phyloP scores from a whole-genome alignment of 2,113 vertebrate genomes.

The Chaetura pelagica region DNA sequence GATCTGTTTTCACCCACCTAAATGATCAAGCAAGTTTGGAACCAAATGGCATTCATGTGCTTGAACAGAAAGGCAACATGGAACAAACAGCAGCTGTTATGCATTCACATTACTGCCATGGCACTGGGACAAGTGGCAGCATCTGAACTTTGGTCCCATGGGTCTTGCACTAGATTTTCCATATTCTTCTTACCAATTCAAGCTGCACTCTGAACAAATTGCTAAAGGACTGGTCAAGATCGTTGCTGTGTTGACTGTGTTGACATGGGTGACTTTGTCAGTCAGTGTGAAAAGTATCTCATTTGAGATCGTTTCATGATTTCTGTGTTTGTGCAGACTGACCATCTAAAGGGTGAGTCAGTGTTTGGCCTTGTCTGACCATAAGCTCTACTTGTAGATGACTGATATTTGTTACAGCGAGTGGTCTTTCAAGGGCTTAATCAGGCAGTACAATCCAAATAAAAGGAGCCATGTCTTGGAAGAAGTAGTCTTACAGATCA shows the following conservation, averaged over 20 bases:
- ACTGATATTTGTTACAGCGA: not conserved
- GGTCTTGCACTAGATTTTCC: not conserved
- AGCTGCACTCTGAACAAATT: not conserved
- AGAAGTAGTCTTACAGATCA: not conserved
- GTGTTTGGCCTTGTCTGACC: not conserved
- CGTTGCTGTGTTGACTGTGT: not conserved
- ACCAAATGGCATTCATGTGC: not conserved
- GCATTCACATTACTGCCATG: not conserved
- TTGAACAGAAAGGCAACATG: not conserved
- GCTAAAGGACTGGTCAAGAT: not conserved
- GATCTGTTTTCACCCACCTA: not conserved
- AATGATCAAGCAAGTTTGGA: not conserved
- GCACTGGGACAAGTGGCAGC: not conserved
- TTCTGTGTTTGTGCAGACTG: not conserved
- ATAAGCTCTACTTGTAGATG: not conserved
- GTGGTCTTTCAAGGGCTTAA: not conserved
- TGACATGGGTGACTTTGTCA: not conserved
- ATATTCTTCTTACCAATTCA: not conserved
- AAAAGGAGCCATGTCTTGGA: not conserved
- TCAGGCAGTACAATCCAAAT: not conserved
- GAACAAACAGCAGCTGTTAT: not conserved
- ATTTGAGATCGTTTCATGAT: rapidly evolving
- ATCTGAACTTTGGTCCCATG: not conserved
- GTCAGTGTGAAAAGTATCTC: not conserved
- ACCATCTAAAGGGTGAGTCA: not conserved